Evolutionary conservation across 2,113 vertebrate genomes (phyloP).

Genomic region (Myotis yumanensis): DNA sequence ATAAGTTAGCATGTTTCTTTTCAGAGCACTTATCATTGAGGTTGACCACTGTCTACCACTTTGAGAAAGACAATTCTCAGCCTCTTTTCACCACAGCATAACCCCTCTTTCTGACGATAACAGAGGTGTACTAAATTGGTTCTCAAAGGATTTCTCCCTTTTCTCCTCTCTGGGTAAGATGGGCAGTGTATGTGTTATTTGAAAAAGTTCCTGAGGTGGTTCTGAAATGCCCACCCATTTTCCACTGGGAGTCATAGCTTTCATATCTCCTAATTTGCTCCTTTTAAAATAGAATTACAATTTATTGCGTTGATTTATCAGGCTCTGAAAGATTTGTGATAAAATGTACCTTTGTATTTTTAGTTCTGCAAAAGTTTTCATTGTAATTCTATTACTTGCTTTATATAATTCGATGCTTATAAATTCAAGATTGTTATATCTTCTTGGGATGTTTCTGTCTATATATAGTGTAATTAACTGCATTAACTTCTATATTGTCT

Average conservation of each 20-base stretch:
- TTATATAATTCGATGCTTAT: not conserved
- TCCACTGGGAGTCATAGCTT: not conserved
- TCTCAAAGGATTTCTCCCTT: not conserved
- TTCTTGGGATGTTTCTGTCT: not conserved
- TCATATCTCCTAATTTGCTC: not conserved
- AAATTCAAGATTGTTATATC: not conserved
- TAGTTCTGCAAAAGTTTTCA: not conserved
- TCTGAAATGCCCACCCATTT: not conserved
- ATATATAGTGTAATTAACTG: not conserved
- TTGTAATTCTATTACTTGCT: slow-evolving; percentile 6
- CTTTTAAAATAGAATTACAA: not conserved
- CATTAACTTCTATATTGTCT: not conserved
- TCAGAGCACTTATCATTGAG: not conserved
- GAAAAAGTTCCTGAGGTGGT: not conserved
- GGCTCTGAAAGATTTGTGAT: slow-evolving; percentile 31
- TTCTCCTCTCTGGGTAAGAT: not conserved
- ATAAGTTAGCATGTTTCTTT: slow-evolving; percentile 20
- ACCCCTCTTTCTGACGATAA: not conserved
- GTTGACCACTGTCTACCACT: not conserved
- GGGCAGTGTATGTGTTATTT: not conserved
- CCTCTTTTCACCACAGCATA: not conserved
- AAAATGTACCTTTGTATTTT: slow-evolving; percentile 12
- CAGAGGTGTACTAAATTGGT: not conserved
- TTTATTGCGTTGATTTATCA: not conserved
- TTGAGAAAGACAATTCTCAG: not conserved